Evolutionary conservation across 2,888 invertebrate species (phyloP).

Genomic region (Autographa pulchrina): DNA sequence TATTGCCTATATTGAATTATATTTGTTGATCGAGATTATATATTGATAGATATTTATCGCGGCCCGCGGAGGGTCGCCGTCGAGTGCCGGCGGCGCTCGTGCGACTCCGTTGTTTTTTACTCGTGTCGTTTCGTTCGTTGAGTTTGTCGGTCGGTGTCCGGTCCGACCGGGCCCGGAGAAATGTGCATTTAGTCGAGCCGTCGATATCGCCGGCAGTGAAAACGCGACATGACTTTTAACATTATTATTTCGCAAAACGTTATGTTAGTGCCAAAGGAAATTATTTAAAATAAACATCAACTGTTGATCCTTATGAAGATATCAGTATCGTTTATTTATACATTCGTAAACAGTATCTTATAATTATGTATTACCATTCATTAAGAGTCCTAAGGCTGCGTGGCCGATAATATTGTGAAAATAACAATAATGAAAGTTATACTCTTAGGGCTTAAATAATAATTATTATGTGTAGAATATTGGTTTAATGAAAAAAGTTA

Average conservation of each 20-base stretch:
- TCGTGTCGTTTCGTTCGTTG: slow-evolving; percentile 67
- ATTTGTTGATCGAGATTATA: slow-evolving; percentile 84
- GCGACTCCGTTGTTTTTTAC: slow-evolving; percentile 62
- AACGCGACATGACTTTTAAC: slow-evolving; percentile 68
- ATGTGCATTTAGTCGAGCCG: slow-evolving; percentile 63
- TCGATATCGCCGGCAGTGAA: slow-evolving; percentile 78
- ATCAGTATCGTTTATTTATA: slow-evolving; percentile 18
- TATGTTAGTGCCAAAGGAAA: slow-evolving; percentile 75
- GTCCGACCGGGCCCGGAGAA: slow-evolving; percentile 61
- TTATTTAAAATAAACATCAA: slow-evolving; percentile 43
- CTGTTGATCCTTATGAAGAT: slow-evolving; percentile 39
- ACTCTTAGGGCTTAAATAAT: slow-evolving; percentile 49
- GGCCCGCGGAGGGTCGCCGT: slow-evolving; percentile 78
- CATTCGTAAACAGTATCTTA: slow-evolving; percentile 4
- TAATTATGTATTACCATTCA: slow-evolving; percentile 8
- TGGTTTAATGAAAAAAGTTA: slow-evolving; percentile 51
- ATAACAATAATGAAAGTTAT: slow-evolving; percentile 46
- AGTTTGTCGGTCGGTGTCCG: slow-evolving; percentile 75
- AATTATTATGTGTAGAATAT: slow-evolving; percentile 40
- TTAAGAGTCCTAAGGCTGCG: slow-evolving; percentile 25
- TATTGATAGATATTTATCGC: slow-evolving; percentile 86
- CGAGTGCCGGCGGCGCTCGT: slow-evolving; percentile 72
- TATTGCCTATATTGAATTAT: slow-evolving; percentile 84
- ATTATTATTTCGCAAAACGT: slow-evolving; percentile 64
- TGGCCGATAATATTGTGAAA: slow-evolving; percentile 37